Base-by-base conservation (phyloP, 2,888 invertebrate genomes). In the Xestobium rufovillosum region DNA sequence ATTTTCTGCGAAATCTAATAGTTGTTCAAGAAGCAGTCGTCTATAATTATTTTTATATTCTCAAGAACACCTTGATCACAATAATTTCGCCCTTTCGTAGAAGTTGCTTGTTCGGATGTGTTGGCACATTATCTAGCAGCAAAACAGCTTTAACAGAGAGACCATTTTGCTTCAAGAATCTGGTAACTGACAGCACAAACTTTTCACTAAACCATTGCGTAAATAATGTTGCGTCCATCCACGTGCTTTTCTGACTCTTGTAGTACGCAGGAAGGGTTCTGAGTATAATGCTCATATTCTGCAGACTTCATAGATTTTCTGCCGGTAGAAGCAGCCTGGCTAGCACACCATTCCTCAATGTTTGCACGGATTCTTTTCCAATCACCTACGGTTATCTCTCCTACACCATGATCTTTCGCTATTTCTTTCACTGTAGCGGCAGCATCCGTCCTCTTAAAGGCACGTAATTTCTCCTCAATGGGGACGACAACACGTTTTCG, bases 401-500 rank as follows among this genome's bases (percentile, higher is more conserved):
- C 51, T 31, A 50, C 47, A 23, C 48, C 48, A 37, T 47, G 50
- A 45, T 49, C 44, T 8, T 32, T 41, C 27, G 48, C 44, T 23
- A 51, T 39, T 26, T 41, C 43, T 15, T 45, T 41, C 35, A 50
- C 38, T 33, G 38, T 44, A 41, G 46, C 42, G 4, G 43, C 48
- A 38, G 29, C 42, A 39, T 48, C 45, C 14, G 48, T 38, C 38
- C 41, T 48, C 29, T 31, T 34, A 13, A 39, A 19, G 14, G 38
- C 41, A 19, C 38, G 16, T 38, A 41, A 32, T 27, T 41, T 41
- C n/a, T 19, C 23, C 6, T 19, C 6, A 6, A 19, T 19, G n/a
- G 6, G 6, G 23, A 19, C n/a, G 6, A 19, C 23, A 19, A n/a
- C n/a, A 8, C 23, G 6, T 19, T 19, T 19, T 19, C 23, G 23